Percentiles rank a stretch among this genome's conserved stretches.
Evolutionary conservation across 2,797 vertebrate genomes (phyloP).

Genomic region (Selene dorsalis): DNA sequence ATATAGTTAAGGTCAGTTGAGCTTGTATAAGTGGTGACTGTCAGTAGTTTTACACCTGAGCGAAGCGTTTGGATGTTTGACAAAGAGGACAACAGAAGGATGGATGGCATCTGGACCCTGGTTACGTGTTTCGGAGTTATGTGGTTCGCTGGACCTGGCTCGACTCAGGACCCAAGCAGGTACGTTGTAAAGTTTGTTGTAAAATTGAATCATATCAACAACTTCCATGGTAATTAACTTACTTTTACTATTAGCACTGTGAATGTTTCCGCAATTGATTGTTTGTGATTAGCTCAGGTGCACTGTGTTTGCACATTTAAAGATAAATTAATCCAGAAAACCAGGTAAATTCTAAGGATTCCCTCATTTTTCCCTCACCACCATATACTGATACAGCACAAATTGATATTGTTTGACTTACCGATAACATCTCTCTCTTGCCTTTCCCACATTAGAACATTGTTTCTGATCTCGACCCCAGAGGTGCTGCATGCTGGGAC

Average conservation of each 20-base stretch:
- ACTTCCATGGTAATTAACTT: background rate
- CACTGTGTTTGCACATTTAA: too few relatives aligned
- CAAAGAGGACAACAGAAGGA: constrained; percentile 19
- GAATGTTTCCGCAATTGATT: too few relatives aligned
- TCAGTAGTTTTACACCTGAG: constrained; percentile 23
- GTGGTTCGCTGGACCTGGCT: constrained; percentile 23
- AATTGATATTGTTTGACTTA: background rate
- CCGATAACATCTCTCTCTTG: background rate
- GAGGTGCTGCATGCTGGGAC: constrained; percentile 65
- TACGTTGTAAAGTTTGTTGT: constrained; percentile 29
- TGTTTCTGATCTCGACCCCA: constrained; percentile 72
- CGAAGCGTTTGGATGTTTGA: background rate
- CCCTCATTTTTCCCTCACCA: too few relatives aligned
- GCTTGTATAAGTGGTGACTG: background rate
- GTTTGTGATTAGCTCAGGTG: too few relatives aligned
- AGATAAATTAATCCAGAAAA: too few relatives aligned
- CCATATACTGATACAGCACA: too few relatives aligned
- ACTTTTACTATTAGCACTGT: too few relatives aligned
- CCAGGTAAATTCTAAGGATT: too few relatives aligned
- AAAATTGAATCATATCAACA: background rate
- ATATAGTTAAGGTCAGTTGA: constrained; percentile 12
- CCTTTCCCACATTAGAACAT: constrained; percentile 8
- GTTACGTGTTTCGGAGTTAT: constrained; percentile 51
- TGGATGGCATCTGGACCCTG: constrained; percentile 62
- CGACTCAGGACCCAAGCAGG: constrained; percentile 51